Base-by-base conservation (phyloP, 2,797 vertebrate genomes). In the Helostoma temminkii region DNA sequence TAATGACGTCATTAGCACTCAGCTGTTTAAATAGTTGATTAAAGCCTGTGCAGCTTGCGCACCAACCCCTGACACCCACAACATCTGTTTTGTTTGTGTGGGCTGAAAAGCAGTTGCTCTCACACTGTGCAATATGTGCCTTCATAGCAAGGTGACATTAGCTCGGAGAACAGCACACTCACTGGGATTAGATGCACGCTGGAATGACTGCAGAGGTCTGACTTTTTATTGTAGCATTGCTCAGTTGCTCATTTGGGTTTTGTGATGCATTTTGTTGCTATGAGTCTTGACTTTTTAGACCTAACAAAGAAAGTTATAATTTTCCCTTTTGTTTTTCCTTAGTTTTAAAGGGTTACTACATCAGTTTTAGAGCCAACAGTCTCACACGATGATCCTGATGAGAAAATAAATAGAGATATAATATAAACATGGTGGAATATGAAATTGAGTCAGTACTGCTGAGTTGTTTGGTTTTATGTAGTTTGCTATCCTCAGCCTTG, bases 31-130 rank as follows among this genome's bases (percentile, higher is more conserved):
- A 84, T 74, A 64, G 83, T 88, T 86, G 84, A 89, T 88, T 85
- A 74, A 82, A 73, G 80, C 78, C 57, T 6, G 68, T 81, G 78
- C 84, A 85, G 86, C 84, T 78, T 78, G 80, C 80, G 72, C 72
- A 8, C 36, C 49, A 71, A 88, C 84, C 85, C 68, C 78, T 80
- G 84, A 86, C 82, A 74, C 84, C 68, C 62, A 24, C 76, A 89
- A 85, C 89, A 90, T 85, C 87, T 90, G 89, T 67, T 84, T 87
- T 81, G 80, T 79, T 88, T 81, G 78, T 78, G 83, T 86, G 84
- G 76, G 74, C 69, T 80, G 76, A 76, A 65, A 74, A 81, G 62
- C 82, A 76, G 78, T 83, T 64, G 76, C 74, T 83, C 73, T 82
- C 80, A 71, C 74, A 67, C 77, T 60, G 77, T 5, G 67, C 83